phyloP scores from a whole-genome alignment of 1,140 invertebrate species.

The Eubasilissa regina region DNA sequence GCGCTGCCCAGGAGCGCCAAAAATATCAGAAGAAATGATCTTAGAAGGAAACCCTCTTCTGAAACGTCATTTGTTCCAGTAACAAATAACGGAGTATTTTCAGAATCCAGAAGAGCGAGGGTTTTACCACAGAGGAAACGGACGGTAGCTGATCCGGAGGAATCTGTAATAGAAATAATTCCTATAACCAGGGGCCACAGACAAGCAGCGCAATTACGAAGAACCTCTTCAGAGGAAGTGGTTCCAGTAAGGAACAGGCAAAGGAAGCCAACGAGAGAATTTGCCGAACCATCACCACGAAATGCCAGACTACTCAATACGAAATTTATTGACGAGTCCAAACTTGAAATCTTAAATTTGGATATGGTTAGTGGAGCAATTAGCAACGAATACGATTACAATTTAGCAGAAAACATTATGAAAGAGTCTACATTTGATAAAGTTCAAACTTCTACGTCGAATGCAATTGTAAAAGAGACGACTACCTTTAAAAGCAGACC shows the following conservation, averaged over 20 bases:
- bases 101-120: slow-evolving; percentile 49
- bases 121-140: slow-evolving; percentile 50
- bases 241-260: slow-evolving; percentile 33
- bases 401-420: slow-evolving; percentile 33
- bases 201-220: slow-evolving; percentile 9
- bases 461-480: slow-evolving; percentile 3
- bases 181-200: slow-evolving; percentile 43
- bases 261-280: slow-evolving; percentile 24
- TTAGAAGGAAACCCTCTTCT: slow-evolving; percentile 25
- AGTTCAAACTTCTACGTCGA: not conserved
- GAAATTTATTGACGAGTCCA: slow-evolving; percentile 53
- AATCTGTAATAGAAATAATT: slow-evolving; percentile 1
- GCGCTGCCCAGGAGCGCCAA: slow-evolving; percentile 47
- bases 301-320: slow-evolving; percentile 6
- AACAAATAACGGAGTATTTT: slow-evolving; percentile 56
- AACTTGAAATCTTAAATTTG: slow-evolving; percentile 58
- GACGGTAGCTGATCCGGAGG: not conserved
- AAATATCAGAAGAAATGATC: slow-evolving; percentile 43
- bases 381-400: slow-evolving; percentile 33
- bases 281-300: not conserved
- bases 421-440: slow-evolving; percentile 30
- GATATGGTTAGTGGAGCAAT: slow-evolving; percentile 55
- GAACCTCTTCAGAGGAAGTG: not conserved
- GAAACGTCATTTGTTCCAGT: slow-evolving; percentile 49
- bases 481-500: slow-evolving; percentile 24